Percentiles rank a stretch among this genome's conserved stretches.
Evolutionary conservation across 2,113 vertebrate species (phyloP).

Genomic region (Thalassoma bifasciatum): DNA sequence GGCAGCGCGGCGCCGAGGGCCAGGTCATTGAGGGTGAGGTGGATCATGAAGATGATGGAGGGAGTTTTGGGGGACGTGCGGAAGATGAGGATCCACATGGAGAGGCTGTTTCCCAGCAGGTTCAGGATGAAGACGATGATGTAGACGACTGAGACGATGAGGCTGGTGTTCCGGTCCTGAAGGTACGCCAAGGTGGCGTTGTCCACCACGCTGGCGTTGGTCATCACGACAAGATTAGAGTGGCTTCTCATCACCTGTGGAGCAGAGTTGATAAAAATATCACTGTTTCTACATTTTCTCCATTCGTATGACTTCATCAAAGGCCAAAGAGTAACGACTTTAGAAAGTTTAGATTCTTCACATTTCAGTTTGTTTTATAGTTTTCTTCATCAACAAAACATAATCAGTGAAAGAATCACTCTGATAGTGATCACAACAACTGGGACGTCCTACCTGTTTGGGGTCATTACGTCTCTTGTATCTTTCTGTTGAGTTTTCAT

Average conservation of each 20-base stretch:
- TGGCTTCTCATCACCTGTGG: constrained; percentile 21
- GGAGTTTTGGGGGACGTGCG: constrained; percentile 88
- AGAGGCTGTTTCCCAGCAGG: constrained; percentile 88
- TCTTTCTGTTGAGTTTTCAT: too few species aligned
- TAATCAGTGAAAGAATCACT: too few species aligned
- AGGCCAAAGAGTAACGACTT: too few species aligned
- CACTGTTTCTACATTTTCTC: too few species aligned
- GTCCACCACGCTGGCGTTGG: constrained; percentile 79
- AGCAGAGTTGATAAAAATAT: neutral
- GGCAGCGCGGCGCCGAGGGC: constrained; percentile 87
- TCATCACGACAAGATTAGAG: constrained; percentile 45
- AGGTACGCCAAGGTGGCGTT: constrained; percentile 86
- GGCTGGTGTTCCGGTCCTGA: constrained; percentile 63
- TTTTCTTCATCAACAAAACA: too few species aligned
- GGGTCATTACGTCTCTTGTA: too few species aligned
- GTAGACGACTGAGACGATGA: constrained; percentile 84
- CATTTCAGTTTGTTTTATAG: too few species aligned
- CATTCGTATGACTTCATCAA: too few species aligned
- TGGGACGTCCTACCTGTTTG: too few species aligned
- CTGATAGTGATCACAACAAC: too few species aligned
- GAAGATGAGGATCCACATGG: constrained; percentile 89
- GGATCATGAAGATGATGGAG: constrained; percentile 95
- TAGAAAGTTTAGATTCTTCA: too few species aligned
- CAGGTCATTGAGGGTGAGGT: constrained; percentile 92
- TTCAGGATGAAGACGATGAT: constrained; percentile 84